Conservation (phyloP, 2,113 vertebrate species). For the Choloepus hoffmanni region DNA sequence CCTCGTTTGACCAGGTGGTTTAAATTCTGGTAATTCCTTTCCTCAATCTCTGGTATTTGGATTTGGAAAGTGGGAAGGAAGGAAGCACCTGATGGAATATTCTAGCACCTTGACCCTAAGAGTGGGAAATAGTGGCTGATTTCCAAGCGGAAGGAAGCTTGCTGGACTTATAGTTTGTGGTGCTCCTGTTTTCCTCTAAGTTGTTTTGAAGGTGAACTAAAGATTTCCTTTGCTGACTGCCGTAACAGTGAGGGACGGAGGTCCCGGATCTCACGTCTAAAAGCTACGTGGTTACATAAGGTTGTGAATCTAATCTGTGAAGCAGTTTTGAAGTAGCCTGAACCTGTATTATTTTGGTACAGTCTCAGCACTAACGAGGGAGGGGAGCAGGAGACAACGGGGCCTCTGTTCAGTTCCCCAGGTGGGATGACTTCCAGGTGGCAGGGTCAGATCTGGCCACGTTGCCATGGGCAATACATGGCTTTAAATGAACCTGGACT, state of each 20-base stretch:
- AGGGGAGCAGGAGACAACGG: fast-evolving
- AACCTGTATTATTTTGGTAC: not conserved
- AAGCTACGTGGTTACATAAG: not conserved
- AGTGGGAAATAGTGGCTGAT: not conserved
- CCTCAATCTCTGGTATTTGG: not conserved
- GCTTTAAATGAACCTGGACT: fast-evolving
- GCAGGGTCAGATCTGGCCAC: not conserved
- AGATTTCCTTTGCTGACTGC: not conserved
- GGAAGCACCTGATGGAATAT: not conserved
- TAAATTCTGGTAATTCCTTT: not conserved
- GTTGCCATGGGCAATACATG: not conserved
- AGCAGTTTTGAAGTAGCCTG: not conserved
- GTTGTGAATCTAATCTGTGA: fast-evolving
- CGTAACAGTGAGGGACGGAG: not conserved
- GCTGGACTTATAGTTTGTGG: not conserved
- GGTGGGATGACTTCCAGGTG: not conserved
- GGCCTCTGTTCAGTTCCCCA: not conserved
- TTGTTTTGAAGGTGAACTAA: not conserved
- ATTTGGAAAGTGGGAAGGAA: not conserved
- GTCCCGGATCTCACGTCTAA: not conserved
- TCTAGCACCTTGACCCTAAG: not conserved
- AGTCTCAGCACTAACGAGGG: not conserved
- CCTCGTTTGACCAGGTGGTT: not conserved
- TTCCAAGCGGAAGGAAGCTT: not conserved
- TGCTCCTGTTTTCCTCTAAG: fast-evolving